A percentile compares a stretch with the other conserved stretches of the same genome.
Evolutionary conservation across 2,888 invertebrate species (phyloP).

Genomic region (Polydrusus tereticollis): DNA sequence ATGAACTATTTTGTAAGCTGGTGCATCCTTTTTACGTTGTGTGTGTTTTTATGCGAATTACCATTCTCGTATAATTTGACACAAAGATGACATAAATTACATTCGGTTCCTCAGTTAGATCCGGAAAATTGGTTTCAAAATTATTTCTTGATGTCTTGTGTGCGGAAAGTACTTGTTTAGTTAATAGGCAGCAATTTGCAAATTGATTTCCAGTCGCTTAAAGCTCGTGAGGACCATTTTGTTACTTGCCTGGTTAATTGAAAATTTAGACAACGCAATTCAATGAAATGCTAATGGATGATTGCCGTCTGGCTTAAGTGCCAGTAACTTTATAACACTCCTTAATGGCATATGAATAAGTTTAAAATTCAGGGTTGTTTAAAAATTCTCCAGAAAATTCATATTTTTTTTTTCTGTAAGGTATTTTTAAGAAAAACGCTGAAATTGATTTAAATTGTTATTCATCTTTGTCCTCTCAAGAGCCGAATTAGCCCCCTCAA

Average conservation of each 20-base stretch:
- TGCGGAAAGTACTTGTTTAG: background rate
- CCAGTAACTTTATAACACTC: too few species aligned
- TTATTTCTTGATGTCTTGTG: background rate
- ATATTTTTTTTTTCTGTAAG: too few species aligned
- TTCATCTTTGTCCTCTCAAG: too few species aligned
- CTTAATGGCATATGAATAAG: too few species aligned
- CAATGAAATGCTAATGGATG: too few species aligned
- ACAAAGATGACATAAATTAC: slow-evolving; percentile 19
- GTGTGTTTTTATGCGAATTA: background rate
- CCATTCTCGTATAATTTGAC: slow-evolving; percentile 5
- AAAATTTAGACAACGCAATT: background rate
- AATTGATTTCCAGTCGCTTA: background rate
- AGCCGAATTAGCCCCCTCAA: too few species aligned
- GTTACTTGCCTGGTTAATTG: background rate
- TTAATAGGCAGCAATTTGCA: slow-evolving; percentile 1
- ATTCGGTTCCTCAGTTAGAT: background rate
- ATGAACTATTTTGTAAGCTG: slow-evolving; percentile 4
- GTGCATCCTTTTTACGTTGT: background rate
- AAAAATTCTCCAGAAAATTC: too few species aligned
- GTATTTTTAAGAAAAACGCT: too few species aligned
- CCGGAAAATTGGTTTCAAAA: slow-evolving; percentile 7
- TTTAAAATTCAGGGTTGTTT: too few species aligned
- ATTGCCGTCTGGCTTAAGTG: too few species aligned
- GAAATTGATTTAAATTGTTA: too few species aligned
- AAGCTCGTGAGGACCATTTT: background rate